Evolutionary conservation across 2,797 vertebrate genomes (phyloP), one percentile per base, ranked within the genome.

Genomic region (Parauchenoglanis punctatus): DNA sequence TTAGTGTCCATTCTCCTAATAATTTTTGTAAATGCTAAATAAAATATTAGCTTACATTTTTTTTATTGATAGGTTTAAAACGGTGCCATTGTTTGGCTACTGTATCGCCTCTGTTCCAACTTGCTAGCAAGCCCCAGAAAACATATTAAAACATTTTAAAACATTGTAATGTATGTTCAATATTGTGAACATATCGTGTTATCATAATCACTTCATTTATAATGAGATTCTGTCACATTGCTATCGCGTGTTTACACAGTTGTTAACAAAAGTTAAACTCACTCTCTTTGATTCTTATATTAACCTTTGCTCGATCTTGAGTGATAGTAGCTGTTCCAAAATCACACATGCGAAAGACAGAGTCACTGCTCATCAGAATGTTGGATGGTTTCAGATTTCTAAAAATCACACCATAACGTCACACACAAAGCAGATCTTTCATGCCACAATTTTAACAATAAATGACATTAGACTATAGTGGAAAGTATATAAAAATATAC

Each of bases 361-460:
- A 7, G 31, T 73, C 89, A 1, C 75, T 84, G 73, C 85, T 91
- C 31, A 96, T 78, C 49, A 93, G 88, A 5, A 96, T 93, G 92
- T 97, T 97, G 35, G 95, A 95, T 20, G 96, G 96, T 89, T 97
- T 97, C 88, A 97, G 87, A 91, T 97, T 97, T 90, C 96, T 97
- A 89, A 40, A 92, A 92, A 15, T 90, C 61, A 70, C 56, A 84
- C 31, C 58, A 75, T 46, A 75, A n/a, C 1, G 23, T 91, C 56
- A 65, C 61, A 76, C 49, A 78, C 17, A 31, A 80, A 11, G 54
- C 11, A 1, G 12, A 52, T 73, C 1, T 73, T 25, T 73, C 4
- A 87, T 10, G 67, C 61, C 3, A 81, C 17, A 23, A 49, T 23
- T 40, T 23, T 40, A 59, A 80, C 23, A 35, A 28, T 72, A 63